A percentile compares a stretch with the other conserved stretches of the same genome.
phyloP scores from a whole-genome alignment of 2,113 vertebrate genomes.

The Rhabdomys dilectus region DNA sequence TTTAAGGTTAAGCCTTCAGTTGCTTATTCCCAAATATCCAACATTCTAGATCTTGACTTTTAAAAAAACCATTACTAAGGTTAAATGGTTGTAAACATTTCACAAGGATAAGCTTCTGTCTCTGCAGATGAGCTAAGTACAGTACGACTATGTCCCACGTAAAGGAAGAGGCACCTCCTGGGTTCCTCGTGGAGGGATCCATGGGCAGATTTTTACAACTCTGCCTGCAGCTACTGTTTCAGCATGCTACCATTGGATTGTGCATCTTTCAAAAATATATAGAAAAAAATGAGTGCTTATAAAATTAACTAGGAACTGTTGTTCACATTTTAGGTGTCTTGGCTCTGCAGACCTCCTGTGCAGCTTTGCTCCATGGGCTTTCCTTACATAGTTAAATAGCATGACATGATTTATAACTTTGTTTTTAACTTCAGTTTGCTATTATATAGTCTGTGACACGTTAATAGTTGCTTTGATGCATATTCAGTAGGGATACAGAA shows the following conservation, averaged over 20 bases:
- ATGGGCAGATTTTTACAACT: background rate
- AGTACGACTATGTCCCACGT: background rate
- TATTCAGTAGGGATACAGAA: conserved; percentile 15
- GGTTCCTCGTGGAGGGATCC: background rate
- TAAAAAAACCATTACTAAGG: conserved; percentile 46
- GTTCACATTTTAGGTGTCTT: conserved; percentile 18
- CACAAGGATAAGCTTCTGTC: background rate
- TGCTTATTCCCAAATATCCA: conserved; percentile 45
- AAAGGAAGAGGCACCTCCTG: background rate
- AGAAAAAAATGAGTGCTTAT: background rate
- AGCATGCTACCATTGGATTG: conserved; percentile 18
- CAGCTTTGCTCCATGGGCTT: conserved; percentile 29
- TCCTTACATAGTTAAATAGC: conserved; percentile 18
- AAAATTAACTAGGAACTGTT: conserved; percentile 25
- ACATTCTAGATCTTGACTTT: conserved; percentile 36
- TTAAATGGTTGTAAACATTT: conserved; percentile 42
- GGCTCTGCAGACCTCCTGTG: background rate
- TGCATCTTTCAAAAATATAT: conserved; percentile 19
- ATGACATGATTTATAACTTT: conserved; percentile 23
- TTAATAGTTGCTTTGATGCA: conserved; percentile 28
- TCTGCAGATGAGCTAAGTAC: background rate
- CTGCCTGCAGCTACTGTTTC: conserved; percentile 4
- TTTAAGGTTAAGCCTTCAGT: background rate
- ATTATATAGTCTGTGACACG: background rate
- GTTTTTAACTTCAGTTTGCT: conserved; percentile 26